Base-by-base conservation (phyloP, 2,113 vertebrate species). In the Thamnaconus septentrionalis region DNA sequence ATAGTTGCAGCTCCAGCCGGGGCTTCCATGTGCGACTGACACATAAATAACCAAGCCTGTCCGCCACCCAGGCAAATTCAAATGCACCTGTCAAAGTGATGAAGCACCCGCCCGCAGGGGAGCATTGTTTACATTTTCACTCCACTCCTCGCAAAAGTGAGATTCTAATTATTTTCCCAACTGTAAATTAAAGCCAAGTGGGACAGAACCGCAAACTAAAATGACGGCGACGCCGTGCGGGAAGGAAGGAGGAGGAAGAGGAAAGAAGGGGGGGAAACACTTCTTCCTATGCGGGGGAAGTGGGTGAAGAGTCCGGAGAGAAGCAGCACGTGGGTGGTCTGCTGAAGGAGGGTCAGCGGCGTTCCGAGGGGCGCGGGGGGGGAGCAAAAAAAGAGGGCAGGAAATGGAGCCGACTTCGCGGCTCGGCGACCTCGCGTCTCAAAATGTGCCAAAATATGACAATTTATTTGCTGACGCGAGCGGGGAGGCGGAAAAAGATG, bases 41-140 rank as follows among this genome's bases (percentile, higher is more conserved):
- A 96, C 93, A 94, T 96, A 97, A 97, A 97, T 98, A 98, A 98
- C 94, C 94, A 94, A 94, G 94, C 92, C 94, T 94, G 93, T 94
- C 94, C 93, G 93, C 95, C 96, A 95, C 95, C 94, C 94, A 95
- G 93, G 93, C 93, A 96, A 98, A 98, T 98, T 98, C 96, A 98
- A 98, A 98, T 96, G 94, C 93, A 96, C 94, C 96, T 97, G 96
- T 98, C 96, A 98, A 94, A 89, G 95, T 99, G 96, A 98, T 96
- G 93, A 97, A 99, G 96, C 93, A 96, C 95, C 95, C 93, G 96
- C 96, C 96, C 94, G 94, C 93, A 96, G 95, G 96, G 94, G 95
- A 94, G 94, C 94, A 96, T 97, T 98, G 96, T 98, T 98, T 98
- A 99, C 95, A 98, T 96, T 98, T 98, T 97, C 95, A 95, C 94